A percentile compares a stretch with the other conserved stretches of the same genome.
Evolutionary conservation across 2,888 invertebrate species (phyloP).

Genomic region (Pristionchus mayeri): DNA sequence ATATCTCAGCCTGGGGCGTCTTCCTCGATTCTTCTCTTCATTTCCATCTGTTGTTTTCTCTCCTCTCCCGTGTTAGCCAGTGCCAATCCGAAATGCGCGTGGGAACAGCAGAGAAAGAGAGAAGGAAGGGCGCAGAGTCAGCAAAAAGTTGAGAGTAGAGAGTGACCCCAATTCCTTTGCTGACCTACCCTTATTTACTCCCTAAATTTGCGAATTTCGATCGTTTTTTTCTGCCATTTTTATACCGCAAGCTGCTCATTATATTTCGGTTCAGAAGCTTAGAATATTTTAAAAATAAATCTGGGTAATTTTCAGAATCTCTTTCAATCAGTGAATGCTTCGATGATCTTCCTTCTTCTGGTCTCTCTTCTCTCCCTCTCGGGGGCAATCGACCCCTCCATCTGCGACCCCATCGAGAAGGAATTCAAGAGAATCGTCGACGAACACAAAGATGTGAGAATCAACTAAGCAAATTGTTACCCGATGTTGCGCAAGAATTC

Average conservation of each 20-base stretch:
- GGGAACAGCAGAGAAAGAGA: background rate
- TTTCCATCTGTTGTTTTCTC: background rate
- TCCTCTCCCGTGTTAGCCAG: background rate
- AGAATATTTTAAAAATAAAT: no score
- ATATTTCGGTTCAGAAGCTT: no score
- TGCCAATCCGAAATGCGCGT: background rate
- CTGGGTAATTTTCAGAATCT: constrained; percentile 3
- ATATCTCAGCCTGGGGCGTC: background rate
- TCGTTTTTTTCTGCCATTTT: background rate
- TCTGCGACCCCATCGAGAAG: constrained; percentile 34
- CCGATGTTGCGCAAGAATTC: no score
- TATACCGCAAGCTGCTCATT: background rate
- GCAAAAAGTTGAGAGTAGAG: constrained; percentile 14
- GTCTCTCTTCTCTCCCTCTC: constrained; percentile 13
- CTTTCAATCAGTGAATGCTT: background rate
- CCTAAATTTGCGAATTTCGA: background rate
- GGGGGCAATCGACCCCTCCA: background rate
- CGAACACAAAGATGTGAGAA: background rate
- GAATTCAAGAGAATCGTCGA: constrained; percentile 1
- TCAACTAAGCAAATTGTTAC: background rate
- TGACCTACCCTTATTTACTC: background rate
- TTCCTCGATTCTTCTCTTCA: background rate
- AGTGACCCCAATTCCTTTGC: background rate
- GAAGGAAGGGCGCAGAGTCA: background rate
- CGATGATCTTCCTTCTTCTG: background rate